These are phyloP conservation scores for Struthidea cinerea DNA, from an alignment of 2,113 vertebrate species.

Conservation along the genomic window DNA sequence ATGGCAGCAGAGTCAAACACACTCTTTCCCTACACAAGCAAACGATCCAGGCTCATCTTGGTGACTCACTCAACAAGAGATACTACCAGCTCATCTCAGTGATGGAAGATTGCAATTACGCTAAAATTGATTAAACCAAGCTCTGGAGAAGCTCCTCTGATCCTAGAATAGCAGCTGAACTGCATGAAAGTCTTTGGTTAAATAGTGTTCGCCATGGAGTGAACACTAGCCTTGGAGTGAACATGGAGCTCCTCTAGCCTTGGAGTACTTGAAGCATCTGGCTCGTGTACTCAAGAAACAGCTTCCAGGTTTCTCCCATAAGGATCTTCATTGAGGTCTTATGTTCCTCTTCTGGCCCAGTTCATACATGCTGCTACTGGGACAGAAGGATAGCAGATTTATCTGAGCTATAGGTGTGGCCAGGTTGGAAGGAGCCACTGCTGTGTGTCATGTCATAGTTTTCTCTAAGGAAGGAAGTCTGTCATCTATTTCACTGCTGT, in stretches of 20 bases:
- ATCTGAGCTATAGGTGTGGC: not conserved
- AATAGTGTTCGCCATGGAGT: not conserved
- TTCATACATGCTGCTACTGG: not conserved
- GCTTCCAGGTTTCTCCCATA: not conserved
- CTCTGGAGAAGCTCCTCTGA: not conserved
- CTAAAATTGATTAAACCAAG: not conserved
- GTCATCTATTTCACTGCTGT: not conserved
- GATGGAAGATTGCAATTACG: not conserved
- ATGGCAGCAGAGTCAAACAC: not conserved
- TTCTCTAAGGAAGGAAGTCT: not conserved
- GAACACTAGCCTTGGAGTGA: not conserved
- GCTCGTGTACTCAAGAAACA: not conserved
- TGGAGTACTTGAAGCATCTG: not conserved
- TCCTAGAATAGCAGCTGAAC: not conserved
- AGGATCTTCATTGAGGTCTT: not conserved
- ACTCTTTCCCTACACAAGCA: not conserved
- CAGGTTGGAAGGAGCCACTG: not conserved
- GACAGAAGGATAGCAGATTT: not conserved
- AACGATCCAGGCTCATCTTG: not conserved
- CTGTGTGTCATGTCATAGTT: rapidly evolving
- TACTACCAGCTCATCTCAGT: not conserved
- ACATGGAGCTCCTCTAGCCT: not conserved
- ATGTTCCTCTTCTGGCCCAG: not conserved
- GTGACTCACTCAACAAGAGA: not conserved
- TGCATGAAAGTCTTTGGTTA: not conserved